These are phyloP conservation scores for Periplaneta americana DNA, from an alignment of 1,140 invertebrate genomes.

Conservation along the genomic window DNA sequence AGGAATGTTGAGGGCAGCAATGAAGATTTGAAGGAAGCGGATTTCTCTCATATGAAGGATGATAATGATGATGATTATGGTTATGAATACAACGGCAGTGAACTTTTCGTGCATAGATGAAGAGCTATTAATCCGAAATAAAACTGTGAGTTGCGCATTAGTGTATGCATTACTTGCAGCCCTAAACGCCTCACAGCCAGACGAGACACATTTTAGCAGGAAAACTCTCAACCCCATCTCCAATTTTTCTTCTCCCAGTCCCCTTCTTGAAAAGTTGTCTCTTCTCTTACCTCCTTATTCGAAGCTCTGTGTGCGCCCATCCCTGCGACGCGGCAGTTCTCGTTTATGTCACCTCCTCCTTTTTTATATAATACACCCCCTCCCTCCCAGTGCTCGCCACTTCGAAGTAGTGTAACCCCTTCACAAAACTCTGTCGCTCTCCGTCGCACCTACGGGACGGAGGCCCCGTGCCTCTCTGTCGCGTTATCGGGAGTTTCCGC, in stretches of 20 bases:
- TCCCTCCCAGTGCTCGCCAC: neutral
- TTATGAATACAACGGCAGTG: no score
- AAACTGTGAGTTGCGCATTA: neutral
- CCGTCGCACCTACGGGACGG: neutral
- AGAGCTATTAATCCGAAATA: neutral
- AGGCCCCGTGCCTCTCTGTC: neutral
- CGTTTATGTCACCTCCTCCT: neutral
- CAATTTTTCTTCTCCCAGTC: neutral
- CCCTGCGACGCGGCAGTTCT: neutral
- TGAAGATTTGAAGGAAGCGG: no score
- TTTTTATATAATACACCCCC: neutral
- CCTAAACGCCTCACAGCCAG: neutral
- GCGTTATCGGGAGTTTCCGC: conserved; percentile 14
- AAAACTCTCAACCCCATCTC: neutral
- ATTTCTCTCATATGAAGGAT: no score
- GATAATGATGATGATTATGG: no score
- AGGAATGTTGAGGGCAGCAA: no score
- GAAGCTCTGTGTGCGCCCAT: neutral
- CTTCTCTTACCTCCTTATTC: neutral
- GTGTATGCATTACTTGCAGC: neutral
- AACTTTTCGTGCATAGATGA: no score
- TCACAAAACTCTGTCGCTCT: neutral
- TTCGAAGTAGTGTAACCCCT: neutral
- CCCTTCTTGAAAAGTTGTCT: neutral
- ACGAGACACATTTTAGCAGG: neutral